Percentiles rank a stretch among this genome's conserved stretches.
Conservation (phyloP, 2,888 invertebrate genomes). For the Drosophila acutilabella region DNA sequence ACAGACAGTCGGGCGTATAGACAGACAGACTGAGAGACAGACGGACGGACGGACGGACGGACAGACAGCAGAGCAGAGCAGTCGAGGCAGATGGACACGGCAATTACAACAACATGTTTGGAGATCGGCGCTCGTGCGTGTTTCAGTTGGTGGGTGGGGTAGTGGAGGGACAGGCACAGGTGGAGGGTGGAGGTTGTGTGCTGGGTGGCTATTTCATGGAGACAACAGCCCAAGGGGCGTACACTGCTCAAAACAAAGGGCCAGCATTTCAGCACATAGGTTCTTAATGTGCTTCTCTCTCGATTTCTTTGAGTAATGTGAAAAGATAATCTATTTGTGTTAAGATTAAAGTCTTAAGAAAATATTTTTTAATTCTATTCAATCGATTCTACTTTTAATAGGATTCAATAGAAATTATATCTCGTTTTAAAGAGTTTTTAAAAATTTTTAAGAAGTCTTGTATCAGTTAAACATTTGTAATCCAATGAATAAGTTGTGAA, state of each 20-base stretch:
- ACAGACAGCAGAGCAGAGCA: not conserved
- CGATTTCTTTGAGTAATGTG: too few species aligned
- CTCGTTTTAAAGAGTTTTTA: too few species aligned
- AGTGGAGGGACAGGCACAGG: not conserved
- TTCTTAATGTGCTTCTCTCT: too few species aligned
- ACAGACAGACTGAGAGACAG: not conserved
- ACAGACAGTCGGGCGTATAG: conserved; percentile 10
- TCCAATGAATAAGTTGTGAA: too few species aligned
- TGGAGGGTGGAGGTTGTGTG: not conserved
- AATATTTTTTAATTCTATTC: too few species aligned
- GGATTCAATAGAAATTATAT: too few species aligned
- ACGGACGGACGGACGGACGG: not conserved
- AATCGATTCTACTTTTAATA: too few species aligned
- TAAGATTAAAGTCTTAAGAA: too few species aligned
- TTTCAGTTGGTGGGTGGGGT: not conserved
- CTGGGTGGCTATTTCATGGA: not conserved
- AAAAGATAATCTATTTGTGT: too few species aligned
- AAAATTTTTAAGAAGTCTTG: too few species aligned
- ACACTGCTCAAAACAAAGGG: not conserved
- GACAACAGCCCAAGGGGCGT: conserved; percentile 11
- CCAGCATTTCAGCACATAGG: too few species aligned
- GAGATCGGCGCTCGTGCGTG: conserved; percentile 60
- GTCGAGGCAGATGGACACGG: conserved; percentile 9
- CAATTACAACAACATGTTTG: conserved; percentile 41
- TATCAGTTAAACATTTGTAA: too few species aligned